phyloP scores from a whole-genome alignment of 2,113 vertebrate species.

The Daboia siamensis region DNA sequence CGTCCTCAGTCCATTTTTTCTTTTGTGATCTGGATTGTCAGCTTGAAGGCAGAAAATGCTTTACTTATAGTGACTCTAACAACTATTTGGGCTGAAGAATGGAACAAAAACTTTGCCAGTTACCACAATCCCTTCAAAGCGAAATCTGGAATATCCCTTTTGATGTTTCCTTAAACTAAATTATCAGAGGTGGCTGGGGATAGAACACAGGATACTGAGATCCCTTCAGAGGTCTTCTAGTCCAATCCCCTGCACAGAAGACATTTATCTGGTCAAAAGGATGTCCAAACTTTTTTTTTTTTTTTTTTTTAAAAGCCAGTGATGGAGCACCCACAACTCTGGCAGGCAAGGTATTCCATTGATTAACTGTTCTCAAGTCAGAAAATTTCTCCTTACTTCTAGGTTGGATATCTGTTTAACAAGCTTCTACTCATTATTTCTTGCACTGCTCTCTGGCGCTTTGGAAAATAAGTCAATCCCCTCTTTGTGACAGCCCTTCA shows the following conservation, averaged over 20 bases:
- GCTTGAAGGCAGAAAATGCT: neutral
- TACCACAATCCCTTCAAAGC: neutral
- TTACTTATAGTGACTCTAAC: neutral
- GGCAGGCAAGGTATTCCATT: neutral
- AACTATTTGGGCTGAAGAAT: neutral
- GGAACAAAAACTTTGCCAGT: neutral
- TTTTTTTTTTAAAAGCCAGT: neutral
- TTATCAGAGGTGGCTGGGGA: neutral
- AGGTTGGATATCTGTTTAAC: neutral
- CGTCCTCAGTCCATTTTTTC: neutral
- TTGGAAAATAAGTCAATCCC: neutral
- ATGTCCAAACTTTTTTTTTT: no score
- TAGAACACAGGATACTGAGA: neutral
- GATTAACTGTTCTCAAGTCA: neutral
- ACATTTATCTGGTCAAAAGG: neutral
- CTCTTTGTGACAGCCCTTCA: neutral
- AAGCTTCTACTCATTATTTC: neutral
- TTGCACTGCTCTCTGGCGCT: neutral
- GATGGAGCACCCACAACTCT: neutral
- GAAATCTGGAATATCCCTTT: neutral
- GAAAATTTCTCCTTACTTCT: neutral
- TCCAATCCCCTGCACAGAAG: neutral
- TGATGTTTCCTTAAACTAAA: slow-evolving; percentile 18
- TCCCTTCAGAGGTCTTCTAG: neutral
- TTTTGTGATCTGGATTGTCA: neutral